Evolutionary conservation across 30 jellyfish, hydroid and myxozoan species (phyloP).

Genomic region (Aurelia sp.): DNA sequence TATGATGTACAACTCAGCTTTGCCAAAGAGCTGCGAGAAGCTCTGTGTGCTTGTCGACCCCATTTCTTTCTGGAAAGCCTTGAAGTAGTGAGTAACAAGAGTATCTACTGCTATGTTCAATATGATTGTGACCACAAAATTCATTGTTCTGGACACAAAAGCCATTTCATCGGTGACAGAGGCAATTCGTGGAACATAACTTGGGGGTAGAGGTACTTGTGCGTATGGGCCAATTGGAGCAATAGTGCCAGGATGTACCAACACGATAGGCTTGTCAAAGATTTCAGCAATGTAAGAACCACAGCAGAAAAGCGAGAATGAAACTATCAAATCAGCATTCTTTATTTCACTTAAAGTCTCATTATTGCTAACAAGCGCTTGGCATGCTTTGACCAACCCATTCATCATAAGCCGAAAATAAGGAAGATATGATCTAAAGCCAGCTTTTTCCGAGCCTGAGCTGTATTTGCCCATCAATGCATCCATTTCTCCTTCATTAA

Average conservation of each 20-base stretch:
- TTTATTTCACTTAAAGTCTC: conserved; percentile 2
- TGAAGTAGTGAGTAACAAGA: not conserved
- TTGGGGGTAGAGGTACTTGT: conserved; percentile 49
- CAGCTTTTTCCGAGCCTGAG: not conserved
- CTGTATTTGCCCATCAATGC: not conserved
- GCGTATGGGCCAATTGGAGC: conserved; percentile 21
- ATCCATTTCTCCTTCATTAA: not conserved
- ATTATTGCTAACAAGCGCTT: not conserved
- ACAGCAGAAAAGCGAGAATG: conserved; percentile 7
- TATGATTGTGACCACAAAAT: not conserved
- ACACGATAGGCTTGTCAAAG: conserved; percentile 34
- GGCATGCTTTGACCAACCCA: conserved; percentile 2
- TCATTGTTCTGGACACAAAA: conserved; percentile 22
- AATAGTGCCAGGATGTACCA: conserved; percentile 21
- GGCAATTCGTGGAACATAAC: conserved; percentile 44
- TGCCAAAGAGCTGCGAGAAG: conserved; percentile 1
- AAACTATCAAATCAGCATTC: conserved; percentile 38
- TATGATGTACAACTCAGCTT: conserved; percentile 42
- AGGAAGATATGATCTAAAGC: not conserved
- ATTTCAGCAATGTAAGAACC: conserved; percentile 29
- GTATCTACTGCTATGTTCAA: not conserved
- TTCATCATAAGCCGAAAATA: not conserved
- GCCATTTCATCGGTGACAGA: conserved; percentile 45
- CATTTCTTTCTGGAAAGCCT: not conserved
- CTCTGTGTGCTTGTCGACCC: not conserved